phyloP scores from a whole-genome alignment of 2,113 vertebrate species.

The Orthonyx spaldingii region DNA sequence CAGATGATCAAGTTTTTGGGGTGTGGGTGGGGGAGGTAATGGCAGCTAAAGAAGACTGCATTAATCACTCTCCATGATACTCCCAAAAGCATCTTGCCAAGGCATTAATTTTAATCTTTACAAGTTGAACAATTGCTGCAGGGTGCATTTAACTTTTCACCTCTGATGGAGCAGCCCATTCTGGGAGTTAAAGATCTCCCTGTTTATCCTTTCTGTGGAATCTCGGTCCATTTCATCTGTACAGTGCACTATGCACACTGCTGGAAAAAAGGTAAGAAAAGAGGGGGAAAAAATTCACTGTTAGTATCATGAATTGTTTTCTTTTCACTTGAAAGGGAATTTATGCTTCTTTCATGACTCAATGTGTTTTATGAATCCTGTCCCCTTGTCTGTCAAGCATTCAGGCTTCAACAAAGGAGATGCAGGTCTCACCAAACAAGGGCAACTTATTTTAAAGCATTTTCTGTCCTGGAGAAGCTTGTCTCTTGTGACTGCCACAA shows the following conservation, averaged over 20 bases:
- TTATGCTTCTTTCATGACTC: slow-evolving; percentile 52
- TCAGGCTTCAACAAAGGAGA: slow-evolving; percentile 49
- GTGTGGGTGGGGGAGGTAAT: not conserved
- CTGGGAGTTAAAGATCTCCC: slow-evolving; percentile 28
- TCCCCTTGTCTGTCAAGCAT: not conserved
- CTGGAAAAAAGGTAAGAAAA: not conserved
- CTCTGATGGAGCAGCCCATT: not conserved
- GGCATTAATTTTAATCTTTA: slow-evolving; percentile 67
- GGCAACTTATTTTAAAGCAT: slow-evolving; percentile 37
- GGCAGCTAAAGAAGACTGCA: not conserved
- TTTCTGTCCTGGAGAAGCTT: not conserved
- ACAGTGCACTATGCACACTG: not conserved
- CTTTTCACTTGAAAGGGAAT: slow-evolving; percentile 61
- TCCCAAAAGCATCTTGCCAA: slow-evolving; percentile 59
- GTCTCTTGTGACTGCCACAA: slow-evolving; percentile 4
- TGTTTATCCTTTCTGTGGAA: slow-evolving; percentile 41
- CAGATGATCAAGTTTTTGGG: not conserved
- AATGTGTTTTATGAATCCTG: slow-evolving; percentile 25
- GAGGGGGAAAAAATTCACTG: not conserved
- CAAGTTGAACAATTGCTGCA: slow-evolving; percentile 21
- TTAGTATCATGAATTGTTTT: not conserved
- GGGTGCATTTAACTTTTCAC: slow-evolving; percentile 53
- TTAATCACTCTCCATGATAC: slow-evolving; percentile 60
- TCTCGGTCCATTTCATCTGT: not conserved
- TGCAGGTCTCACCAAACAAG: slow-evolving; percentile 50